Evolutionary conservation across 2,888 invertebrate genomes (phyloP).

Genomic region (Rutpela maculata): DNA sequence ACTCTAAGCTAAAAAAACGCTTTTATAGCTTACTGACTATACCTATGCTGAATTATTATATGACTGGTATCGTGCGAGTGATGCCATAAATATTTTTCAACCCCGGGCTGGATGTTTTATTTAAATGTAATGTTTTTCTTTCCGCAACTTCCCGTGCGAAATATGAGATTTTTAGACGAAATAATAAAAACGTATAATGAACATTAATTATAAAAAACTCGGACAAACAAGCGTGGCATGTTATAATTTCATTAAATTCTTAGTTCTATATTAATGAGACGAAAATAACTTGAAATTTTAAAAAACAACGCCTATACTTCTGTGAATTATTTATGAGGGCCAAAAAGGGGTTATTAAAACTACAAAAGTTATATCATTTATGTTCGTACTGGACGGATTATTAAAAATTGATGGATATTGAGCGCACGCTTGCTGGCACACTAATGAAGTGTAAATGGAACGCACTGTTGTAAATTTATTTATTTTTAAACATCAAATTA

Average conservation of each 20-base stretch:
- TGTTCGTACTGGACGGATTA: not conserved
- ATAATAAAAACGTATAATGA: constrained; percentile 30
- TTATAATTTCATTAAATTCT: constrained; percentile 28
- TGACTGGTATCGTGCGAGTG: not conserved
- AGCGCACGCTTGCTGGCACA: not conserved
- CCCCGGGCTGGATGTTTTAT: not conserved
- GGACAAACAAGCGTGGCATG: constrained; percentile 9
- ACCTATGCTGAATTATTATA: too few relatives aligned
- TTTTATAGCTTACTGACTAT: too few relatives aligned
- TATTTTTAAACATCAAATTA: too few relatives aligned
- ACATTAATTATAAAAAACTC: constrained; percentile 30
- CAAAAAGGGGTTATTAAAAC: constrained; percentile 28
- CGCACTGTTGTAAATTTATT: not conserved
- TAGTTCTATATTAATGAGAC: constrained; percentile 36
- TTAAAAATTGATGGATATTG: constrained; percentile 23
- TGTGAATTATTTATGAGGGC: constrained; percentile 20
- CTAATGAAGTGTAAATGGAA: constrained; percentile 10
- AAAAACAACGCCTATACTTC: not conserved
- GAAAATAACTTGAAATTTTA: constrained; percentile 16
- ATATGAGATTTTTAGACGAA: not conserved
- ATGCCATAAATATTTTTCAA: not conserved
- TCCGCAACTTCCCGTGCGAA: not conserved
- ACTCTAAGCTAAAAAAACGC: too few relatives aligned
- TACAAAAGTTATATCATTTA: constrained; percentile 20
- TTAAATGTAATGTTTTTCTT: constrained; percentile 10